Conservation (phyloP, 2,113 vertebrate genomes). For the Sinocyclocheilus anshuiensis region DNA sequence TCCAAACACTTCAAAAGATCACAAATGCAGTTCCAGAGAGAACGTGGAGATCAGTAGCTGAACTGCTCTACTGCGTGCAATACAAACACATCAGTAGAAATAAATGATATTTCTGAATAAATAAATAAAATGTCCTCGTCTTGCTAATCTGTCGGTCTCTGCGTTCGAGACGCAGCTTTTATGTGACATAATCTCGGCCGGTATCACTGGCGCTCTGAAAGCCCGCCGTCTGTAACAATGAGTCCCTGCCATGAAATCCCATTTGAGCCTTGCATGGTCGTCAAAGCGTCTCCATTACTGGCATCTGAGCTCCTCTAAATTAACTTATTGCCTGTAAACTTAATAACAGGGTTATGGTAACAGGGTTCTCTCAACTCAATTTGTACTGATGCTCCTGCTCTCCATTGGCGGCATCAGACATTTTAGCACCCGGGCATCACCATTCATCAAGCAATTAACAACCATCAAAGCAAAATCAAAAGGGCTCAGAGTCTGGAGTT, state of each 20-base stretch:
- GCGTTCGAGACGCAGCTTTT: constrained; percentile 36
- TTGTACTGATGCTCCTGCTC: constrained; percentile 52
- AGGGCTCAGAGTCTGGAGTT: constrained; percentile 12
- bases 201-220: constrained; percentile 54
- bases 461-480: constrained; percentile 47
- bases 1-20: not conserved
- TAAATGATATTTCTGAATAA: not conserved
- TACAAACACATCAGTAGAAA: not conserved
- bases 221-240: constrained; percentile 53
- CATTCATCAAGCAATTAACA: constrained; percentile 54
- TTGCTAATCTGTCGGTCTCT: constrained; percentile 13
- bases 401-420: constrained; percentile 52
- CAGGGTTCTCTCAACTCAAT: constrained; percentile 60
- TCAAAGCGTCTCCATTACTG: constrained; percentile 61
- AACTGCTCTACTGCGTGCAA: not conserved
- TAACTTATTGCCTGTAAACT: constrained; percentile 59
- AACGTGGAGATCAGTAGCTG: not conserved
- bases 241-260: constrained; percentile 51
- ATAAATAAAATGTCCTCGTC: not conserved
- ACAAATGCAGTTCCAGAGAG: not conserved
- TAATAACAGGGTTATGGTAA: constrained; percentile 61
- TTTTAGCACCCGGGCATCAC: constrained; percentile 54
- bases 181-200: constrained; percentile 41
- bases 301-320: constrained; percentile 60
- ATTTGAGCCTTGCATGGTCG: constrained; percentile 53